Evolutionary conservation across 2,888 invertebrate genomes (phyloP), one percentile per base, ranked within the genome.

Genomic region (Creontiades dilutus): DNA sequence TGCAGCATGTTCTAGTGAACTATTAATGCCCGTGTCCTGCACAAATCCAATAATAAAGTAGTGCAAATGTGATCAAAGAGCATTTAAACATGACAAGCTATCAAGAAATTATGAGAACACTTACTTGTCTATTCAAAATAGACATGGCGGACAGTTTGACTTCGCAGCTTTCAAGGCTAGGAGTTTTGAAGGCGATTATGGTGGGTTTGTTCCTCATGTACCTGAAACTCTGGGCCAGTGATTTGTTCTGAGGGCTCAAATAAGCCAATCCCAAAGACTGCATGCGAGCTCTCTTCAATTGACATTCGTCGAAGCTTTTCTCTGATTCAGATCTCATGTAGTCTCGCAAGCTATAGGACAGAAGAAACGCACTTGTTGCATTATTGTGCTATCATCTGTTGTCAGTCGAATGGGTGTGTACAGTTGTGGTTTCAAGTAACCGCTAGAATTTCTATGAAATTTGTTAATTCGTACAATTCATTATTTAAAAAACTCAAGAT

Each of bases 141-240:
- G 91, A 92, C 37, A 92, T 90, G 5, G 92, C 92, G n/a, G 92
- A 92, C 93, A 92, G 95, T 94, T 84, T 95, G 94, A 95, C 94
- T 91, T 96, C 96, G 92, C 95, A 95, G 92, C 95, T 95, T 91
- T 97, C 97, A 89, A 96, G 93, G 93, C 96, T 96, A 0, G 97
- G 97, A 0, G 97, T 96, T 93, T 97, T 96, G 93, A 97, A 97
- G 0, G 97, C 97, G 84, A 98, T 97, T 91, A 98, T 97, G 0
- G 97, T 97, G 0, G 98, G 98, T 92, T 98, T 98, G 92, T 96
- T 96, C 78, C 98, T 94, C 97, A 98, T 97, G 93, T 97, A 98
- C n/a, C 97, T 95, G 93, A 97, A 97, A 93, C 97, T 97, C 92
- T 97, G 97, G 0, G 97, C 97, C 91, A 97, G 93, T 0, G 96